A percentile compares a stretch with the other conserved stretches of the same genome.
phyloP scores from a whole-genome alignment of 2,113 vertebrate genomes.

The Heterotilapia buettikoferi region DNA sequence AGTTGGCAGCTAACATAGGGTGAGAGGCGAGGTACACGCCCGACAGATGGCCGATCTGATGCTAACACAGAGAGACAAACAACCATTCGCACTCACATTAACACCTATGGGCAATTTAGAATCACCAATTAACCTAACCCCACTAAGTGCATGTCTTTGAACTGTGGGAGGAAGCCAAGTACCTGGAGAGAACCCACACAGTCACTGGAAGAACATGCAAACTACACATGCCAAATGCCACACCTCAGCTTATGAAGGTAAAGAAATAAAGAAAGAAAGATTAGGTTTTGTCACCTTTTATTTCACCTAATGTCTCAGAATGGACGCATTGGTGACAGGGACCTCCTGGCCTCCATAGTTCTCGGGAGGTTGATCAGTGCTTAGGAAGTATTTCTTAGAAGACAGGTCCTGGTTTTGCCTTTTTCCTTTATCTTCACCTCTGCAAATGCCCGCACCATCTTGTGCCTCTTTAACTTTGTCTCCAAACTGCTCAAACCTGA shows the following conservation, averaged over 20 bases:
- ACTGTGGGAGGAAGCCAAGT: not conserved
- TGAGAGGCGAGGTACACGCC: not conserved
- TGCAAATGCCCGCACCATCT: not conserved
- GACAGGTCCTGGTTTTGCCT: not conserved
- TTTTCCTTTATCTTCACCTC: not conserved
- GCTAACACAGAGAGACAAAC: not conserved
- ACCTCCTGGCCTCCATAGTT: not conserved
- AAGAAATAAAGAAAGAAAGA: accelerated
- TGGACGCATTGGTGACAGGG: not conserved
- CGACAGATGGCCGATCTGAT: not conserved
- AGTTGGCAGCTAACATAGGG: not conserved
- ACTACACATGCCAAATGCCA: not conserved
- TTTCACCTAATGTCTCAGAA: not conserved
- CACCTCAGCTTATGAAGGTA: not conserved
- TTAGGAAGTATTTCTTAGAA: not conserved
- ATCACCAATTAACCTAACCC: not conserved
- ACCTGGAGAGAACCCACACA: not conserved
- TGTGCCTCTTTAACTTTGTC: not conserved
- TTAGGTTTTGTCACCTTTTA: not conserved
- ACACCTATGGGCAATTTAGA: not conserved
- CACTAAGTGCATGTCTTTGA: not conserved
- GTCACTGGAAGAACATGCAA: not conserved
- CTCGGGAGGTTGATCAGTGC: not conserved
- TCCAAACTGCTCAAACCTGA: not conserved
- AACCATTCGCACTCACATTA: not conserved